Evolutionary conservation across 2,797 vertebrate genomes (phyloP).

Genomic region (Mormyrus hasselquistii): DNA sequence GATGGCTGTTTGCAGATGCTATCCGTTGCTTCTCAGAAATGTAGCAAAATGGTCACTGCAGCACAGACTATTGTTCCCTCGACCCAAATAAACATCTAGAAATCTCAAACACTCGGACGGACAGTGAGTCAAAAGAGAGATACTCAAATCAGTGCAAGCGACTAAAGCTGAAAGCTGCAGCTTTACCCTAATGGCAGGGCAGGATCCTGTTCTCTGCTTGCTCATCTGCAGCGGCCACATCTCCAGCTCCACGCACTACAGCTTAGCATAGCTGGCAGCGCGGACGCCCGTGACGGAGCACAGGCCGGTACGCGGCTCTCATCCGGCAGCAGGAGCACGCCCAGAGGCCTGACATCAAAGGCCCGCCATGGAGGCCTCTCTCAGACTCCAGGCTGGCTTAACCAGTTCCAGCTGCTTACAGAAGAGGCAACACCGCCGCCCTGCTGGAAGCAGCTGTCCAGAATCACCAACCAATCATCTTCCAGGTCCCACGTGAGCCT

Average conservation of each 20-base stretch:
- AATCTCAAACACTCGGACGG: background rate
- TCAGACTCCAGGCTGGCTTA: background rate
- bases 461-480: background rate
- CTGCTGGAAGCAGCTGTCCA: background rate
- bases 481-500: background rate
- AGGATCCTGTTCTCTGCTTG: background rate
- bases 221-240: background rate
- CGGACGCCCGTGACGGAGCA: background rate
- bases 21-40: too few relatives aligned
- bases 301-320: background rate
- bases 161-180: background rate
- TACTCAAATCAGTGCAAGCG: background rate
- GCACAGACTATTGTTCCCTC: background rate
- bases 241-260: background rate
- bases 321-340: background rate
- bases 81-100: background rate
- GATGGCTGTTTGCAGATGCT: background rate
- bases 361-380: background rate
- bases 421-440: background rate
- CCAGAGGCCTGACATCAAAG: constrained; percentile 20
- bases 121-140: background rate
- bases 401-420: constrained; percentile 12
- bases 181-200: background rate
- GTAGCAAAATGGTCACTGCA: background rate
- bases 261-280: background rate